Evolutionary conservation across 2,797 vertebrate genomes (phyloP), one percentile per base, ranked within the genome.

Genomic region (Pipistrellus pygmaeus): DNA sequence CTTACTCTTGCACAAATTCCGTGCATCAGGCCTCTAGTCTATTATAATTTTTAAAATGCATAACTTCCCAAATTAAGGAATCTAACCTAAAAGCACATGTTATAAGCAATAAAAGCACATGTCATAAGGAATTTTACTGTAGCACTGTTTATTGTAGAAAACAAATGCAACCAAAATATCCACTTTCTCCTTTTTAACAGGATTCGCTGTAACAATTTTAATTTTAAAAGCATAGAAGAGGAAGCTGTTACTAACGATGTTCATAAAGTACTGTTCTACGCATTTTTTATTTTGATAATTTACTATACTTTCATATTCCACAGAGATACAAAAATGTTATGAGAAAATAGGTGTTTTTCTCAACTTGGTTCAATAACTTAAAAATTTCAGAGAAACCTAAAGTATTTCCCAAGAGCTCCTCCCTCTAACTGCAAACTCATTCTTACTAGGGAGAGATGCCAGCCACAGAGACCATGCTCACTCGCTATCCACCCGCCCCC

Each of bases 101-200:
- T 57, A 66, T n/a, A 80, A 68, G 21, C 71, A 46, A 87, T 51
- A 78, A 96, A 69, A 55, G 3, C 15, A 77, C 6, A 25, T 9
- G 64, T 14, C 53, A 66, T 27, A 80, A 88, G 32, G 38, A 80
- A 85, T 44, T 76, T 18, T 53, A 48, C 20, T 69, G 1, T n/a
- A 92, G 10, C 51, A 35, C 5, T 81, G 9, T 57, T 76, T 66
- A 85, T 69, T 57, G n/a, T 6, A 13, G 9, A 4, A 5, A 23
- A 21, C n/a, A 23, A 44, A 76, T 62, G 32, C 32, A 88, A 57
- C 14, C 25, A 72, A 88, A 93, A 86, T n/a, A 5, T 48, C 20
- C 30, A n/a, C 80, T 82, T 95, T 76, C 25, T 82, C 15, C n/a
- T 84, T 90, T 75, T 44, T 23, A 32, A 66, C 2, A 85, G n/a